A percentile compares a stretch with the other conserved stretches of the same genome.
These are phyloP conservation scores for Sarcoramphus papa DNA, from an alignment of 2,797 vertebrate genomes.

Conservation along the genomic window DNA sequence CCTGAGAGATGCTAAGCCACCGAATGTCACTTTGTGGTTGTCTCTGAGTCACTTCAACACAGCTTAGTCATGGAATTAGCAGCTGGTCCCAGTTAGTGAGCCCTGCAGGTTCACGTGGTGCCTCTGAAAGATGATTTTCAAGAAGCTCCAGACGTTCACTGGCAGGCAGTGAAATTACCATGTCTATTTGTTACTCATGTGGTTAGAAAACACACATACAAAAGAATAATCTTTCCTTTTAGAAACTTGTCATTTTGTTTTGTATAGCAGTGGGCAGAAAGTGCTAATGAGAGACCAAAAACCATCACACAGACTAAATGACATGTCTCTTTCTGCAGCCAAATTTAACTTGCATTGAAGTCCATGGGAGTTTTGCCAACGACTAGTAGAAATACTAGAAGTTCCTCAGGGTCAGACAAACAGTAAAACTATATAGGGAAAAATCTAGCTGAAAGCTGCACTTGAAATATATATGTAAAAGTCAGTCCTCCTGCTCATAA, in stretches of 20 bases:
- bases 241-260: constrained; percentile 30
- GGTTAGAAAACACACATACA: not conserved
- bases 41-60: not conserved
- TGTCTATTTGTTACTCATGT: not conserved
- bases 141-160: not conserved
- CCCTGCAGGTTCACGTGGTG: not conserved
- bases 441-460: not conserved
- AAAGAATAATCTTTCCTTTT: not conserved
- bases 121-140: not conserved
- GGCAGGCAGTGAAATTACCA: not conserved
- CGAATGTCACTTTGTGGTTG: not conserved
- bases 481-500: not conserved
- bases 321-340: not conserved
- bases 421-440: not conserved
- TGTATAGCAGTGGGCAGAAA: not conserved
- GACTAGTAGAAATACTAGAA: not conserved
- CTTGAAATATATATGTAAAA: not conserved
- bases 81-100: not conserved
- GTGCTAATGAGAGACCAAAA: not conserved
- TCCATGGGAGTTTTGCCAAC: not conserved
- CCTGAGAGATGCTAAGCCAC: not conserved
- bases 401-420: not conserved
- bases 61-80: not conserved
- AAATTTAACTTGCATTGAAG: constrained; percentile 1
- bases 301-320: constrained; percentile 8